Base-by-base conservation (phyloP, 2,113 vertebrate species). In the Pachyramphus minor region DNA sequence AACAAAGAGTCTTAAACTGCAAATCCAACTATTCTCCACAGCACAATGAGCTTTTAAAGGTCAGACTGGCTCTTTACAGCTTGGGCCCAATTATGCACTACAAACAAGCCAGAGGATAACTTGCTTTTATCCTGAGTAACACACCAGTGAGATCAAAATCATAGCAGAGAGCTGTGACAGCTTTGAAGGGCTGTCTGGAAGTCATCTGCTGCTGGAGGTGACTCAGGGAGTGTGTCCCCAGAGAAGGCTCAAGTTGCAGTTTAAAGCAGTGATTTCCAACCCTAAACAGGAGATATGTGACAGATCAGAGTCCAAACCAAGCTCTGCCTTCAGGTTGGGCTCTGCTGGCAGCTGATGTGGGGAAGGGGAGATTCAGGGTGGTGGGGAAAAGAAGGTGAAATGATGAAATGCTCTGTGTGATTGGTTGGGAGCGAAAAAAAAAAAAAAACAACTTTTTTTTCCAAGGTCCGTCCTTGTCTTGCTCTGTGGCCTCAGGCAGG, bases 401-500 rank as follows among this genome's bases (percentile, higher is more conserved):
- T 4, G 1, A 8, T 44, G 35, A 82, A 85, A 31, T 23, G 27
- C 39, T 66, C 28, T 58, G 13, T 80, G 55, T 1, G 4, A 55
- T 47, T 30, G 14, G 11, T 13, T 67, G 37, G 52, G 52, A 84
- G 13, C 69, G 45, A 53, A 87, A 95, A 90, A 59, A 59, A 5
- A 44, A 53, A 69, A 37, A 59, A 11, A 0, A 0, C 1, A 4
- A 3, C 47, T 75, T n/a, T 15, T 50, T 24, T 56, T 17, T 5
- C 1, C 24, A 35, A 20, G 12, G 22, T 60, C 59, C 89, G 22
- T 47, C 50, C n/a, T 73, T 84, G 50, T 62, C 59, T 88, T 69
- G 50, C n/a, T 55, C 1, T 17, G 1, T 33, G 31, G 76, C 88
- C 59, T 92, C 79, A 62, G 72, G 85, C 85, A 63, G 56, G 33